Conservation (phyloP, 2,113 vertebrate genomes). For the Takifugu flavidus region DNA sequence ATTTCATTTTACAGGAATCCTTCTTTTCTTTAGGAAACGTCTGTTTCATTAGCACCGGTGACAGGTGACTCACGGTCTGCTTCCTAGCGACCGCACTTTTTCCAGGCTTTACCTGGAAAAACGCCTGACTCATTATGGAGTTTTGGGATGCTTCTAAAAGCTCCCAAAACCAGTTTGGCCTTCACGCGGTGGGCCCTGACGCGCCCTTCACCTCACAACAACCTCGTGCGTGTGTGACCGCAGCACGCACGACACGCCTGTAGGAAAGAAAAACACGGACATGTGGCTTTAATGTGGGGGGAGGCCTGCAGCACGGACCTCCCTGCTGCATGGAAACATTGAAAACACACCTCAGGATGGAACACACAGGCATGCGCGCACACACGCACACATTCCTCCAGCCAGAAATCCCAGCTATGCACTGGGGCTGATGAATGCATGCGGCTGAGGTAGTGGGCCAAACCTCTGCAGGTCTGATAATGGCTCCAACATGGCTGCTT, state of each 20-base stretch:
- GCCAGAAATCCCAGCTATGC: slow-evolving; percentile 59
- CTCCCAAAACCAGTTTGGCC: slow-evolving; percentile 26
- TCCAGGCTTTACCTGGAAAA: too few relatives aligned
- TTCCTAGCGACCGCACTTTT: too few relatives aligned
- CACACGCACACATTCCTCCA: slow-evolving; percentile 53
- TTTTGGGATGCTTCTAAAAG: not conserved
- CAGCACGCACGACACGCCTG: slow-evolving; percentile 49
- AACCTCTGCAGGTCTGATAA: slow-evolving; percentile 18
- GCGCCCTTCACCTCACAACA: not conserved
- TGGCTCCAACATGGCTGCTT: slow-evolving; percentile 29
- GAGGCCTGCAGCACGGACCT: slow-evolving; percentile 48
- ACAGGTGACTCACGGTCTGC: too few relatives aligned
- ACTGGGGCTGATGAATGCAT: slow-evolving; percentile 36
- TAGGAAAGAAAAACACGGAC: slow-evolving; percentile 62
- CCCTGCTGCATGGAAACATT: slow-evolving; percentile 50
- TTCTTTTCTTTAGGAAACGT: too few relatives aligned
- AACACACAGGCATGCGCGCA: slow-evolving; percentile 49
- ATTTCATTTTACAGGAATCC: not conserved
- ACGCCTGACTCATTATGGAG: not conserved
- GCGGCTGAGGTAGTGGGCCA: slow-evolving; percentile 12
- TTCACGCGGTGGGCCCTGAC: not conserved
- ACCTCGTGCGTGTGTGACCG: slow-evolving; percentile 11
- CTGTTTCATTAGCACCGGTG: too few relatives aligned
- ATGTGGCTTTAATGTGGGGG: slow-evolving; percentile 66
- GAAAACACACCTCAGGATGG: slow-evolving; percentile 55